These are phyloP conservation scores for Neogobius melanostomus DNA, from an alignment of 2,113 vertebrate genomes.

Conservation along the genomic window DNA sequence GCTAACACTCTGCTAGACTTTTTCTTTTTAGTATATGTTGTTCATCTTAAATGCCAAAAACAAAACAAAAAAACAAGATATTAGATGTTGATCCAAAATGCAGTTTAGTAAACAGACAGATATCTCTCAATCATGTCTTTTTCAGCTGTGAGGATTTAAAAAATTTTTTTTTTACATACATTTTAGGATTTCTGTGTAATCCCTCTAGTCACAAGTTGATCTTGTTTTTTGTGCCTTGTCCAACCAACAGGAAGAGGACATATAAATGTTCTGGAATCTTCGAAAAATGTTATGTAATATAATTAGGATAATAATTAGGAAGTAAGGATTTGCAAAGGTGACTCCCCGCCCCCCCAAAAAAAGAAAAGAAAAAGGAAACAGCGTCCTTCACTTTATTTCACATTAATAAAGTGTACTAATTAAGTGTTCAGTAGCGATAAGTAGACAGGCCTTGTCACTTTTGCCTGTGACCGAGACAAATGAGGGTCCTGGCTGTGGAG, in stretches of 20 bases:
- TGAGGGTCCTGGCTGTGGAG: conserved; percentile 18
- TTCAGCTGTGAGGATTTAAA: too few relatives aligned
- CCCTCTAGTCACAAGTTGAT: not conserved
- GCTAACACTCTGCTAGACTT: too few relatives aligned
- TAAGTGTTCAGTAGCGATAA: conserved; percentile 38
- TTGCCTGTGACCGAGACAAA: conserved; percentile 15
- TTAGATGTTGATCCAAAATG: too few relatives aligned
- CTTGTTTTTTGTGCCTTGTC: not conserved
- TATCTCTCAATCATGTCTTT: too few relatives aligned
- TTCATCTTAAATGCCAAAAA: too few relatives aligned
- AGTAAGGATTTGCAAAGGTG: not conserved
- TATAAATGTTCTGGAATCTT: too few relatives aligned
- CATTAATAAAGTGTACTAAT: conserved; percentile 42
- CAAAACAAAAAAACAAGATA: too few relatives aligned
- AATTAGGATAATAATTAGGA: too few relatives aligned
- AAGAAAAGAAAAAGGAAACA: not conserved
- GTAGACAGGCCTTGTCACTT: conserved; percentile 31
- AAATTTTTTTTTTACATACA: too few relatives aligned
- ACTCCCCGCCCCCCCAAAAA: too few relatives aligned
- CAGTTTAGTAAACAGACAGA: too few relatives aligned
- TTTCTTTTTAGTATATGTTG: too few relatives aligned
- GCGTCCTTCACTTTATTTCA: not conserved
- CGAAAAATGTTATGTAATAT: not conserved
- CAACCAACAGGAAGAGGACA: not conserved
- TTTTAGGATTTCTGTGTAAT: not conserved